These are phyloP conservation scores for Eupithecia inturbata DNA, from an alignment of 2,888 invertebrate species.

Conservation along the genomic window DNA sequence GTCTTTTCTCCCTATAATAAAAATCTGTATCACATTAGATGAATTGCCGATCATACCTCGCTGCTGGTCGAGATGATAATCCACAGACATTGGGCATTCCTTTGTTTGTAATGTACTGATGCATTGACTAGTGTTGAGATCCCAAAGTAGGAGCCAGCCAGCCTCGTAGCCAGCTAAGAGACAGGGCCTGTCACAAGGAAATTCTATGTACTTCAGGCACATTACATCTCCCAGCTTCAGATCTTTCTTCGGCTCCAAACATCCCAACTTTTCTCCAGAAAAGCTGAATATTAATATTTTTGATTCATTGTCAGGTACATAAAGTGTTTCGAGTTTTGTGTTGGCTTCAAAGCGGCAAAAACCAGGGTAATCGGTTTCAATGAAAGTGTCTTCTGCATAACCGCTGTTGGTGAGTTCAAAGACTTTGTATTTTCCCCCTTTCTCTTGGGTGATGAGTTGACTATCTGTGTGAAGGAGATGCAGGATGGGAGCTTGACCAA, in stretches of 20 bases:
- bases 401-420: conserved; percentile 86
- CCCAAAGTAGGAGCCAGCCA: conserved; percentile 89
- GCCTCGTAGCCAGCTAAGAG: conserved; percentile 89
- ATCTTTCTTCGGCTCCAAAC: conserved; percentile 67
- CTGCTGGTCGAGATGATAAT: conserved; percentile 87
- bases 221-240: conserved; percentile 86
- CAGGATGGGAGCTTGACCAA: conserved; percentile 86
- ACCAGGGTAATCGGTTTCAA: conserved; percentile 86
- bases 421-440: conserved; percentile 87
- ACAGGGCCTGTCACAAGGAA: conserved; percentile 77
- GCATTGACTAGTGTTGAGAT: conserved; percentile 85
- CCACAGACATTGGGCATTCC: conserved; percentile 88
- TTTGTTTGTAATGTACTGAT: conserved; percentile 84
- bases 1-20: conserved; percentile 83
- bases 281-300: conserved; percentile 80
- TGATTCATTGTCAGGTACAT: conserved; percentile 87
- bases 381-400: conserved; percentile 83
- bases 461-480: conserved; percentile 85
- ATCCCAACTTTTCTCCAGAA: conserved; percentile 71
- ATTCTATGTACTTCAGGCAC: conserved; percentile 84
- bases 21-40: conserved; percentile 86
- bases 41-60: conserved; percentile 88
- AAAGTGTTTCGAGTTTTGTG: conserved; percentile 85
- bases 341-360: conserved; percentile 88
- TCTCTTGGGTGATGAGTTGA: conserved; percentile 89